Evolutionary conservation across 2,113 vertebrate species (phyloP), one percentile per base, ranked within the genome.

Genomic region (Myanophis thanlyinensis): DNA sequence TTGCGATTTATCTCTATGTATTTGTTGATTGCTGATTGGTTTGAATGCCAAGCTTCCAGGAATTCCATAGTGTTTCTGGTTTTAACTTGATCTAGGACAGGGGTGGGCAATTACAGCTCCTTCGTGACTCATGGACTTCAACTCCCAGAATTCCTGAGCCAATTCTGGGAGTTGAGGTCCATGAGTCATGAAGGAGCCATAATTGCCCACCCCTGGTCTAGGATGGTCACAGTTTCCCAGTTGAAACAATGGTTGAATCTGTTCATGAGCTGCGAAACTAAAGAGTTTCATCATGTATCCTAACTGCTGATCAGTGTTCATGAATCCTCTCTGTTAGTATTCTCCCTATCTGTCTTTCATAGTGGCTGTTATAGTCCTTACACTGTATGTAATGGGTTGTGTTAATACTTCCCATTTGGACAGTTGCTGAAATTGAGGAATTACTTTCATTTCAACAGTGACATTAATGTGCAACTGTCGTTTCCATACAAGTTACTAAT

Each of bases 391-490:
- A 22, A 40, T 40, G 27, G 12, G 44, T 27, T 8, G 3, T 1
- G 0, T 1, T 53, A 48, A 49, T 51, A 47, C 10, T 59, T 23
- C 13, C 0, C 0, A 62, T 86, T 91, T 59, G 56, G 27, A 89
- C 62, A 48, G 6, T 62, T 22, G 87, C 51, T 67, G 22, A 3
- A n/a, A 7, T 12, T n/a, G 30, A 91, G 44, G 51, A 53, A 1
- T 18, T 22, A 1, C 73, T 89, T 56, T 59, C 13, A 3, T 0
- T 53, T 48, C 15, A 2, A 1, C 8, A 0, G 0, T n/a, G 47
- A 30, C 27, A 85, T 87, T 84, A 52, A 47, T 56, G 56, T 15
- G 53, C 8, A 25, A 20, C 20, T 73, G 46, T 80, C 62, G 47
- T 59, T 54, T 48, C 25, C 40, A 6, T 46, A 44, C 1, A 30